Evolutionary conservation across 2,113 vertebrate genomes (phyloP), one percentile per base, ranked within the genome.

Genomic region (Nothocercus julius): DNA sequence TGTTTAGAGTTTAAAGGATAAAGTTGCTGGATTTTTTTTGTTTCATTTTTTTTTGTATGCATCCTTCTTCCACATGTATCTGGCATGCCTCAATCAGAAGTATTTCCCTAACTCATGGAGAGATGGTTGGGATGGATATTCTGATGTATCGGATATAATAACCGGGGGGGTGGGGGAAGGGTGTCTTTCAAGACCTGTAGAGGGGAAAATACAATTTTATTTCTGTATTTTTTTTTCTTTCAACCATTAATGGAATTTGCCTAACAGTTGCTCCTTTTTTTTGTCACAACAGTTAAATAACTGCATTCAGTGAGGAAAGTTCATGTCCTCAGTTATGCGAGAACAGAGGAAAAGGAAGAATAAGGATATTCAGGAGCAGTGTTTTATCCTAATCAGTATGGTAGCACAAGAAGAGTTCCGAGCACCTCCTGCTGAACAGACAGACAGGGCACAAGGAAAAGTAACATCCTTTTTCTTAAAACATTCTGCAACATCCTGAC

Each of bases 331-430:
- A 36, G 4, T 66, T 82, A 40, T 4, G 58, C n/a, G 53, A 90
- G 77, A 59, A 70, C n/a, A 56, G 56, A 90, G 77, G n/a, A 59
- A 79, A 93, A 47, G 84, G 72, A 82, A 88, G 78, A 76, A 87
- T 72, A 3, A 92, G 74, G 59, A 92, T 56, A 74, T 84, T 87
- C 49, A 91, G 88, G 86, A 77, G 67, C 7, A 82, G 74, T 82
- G 83, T 72, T 72, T 92, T 75, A 54, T 88, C 90, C 90, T 93
- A 47, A 83, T 67, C 36, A n/a, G 4, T 11, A 45, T 2, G 13
- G 45, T n/a, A 77, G 81, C 77, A 79, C 74, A 27, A 82, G 87
- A 87, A 27, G 34, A 74, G 30, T 28, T 27, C 44, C 54, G 7
- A 67, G 64, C 32, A 38, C 5, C 62, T 91, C 19, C 59, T 49